phyloP scores from a whole-genome alignment of 2,888 invertebrate genomes.

The Salticus scenicus region DNA sequence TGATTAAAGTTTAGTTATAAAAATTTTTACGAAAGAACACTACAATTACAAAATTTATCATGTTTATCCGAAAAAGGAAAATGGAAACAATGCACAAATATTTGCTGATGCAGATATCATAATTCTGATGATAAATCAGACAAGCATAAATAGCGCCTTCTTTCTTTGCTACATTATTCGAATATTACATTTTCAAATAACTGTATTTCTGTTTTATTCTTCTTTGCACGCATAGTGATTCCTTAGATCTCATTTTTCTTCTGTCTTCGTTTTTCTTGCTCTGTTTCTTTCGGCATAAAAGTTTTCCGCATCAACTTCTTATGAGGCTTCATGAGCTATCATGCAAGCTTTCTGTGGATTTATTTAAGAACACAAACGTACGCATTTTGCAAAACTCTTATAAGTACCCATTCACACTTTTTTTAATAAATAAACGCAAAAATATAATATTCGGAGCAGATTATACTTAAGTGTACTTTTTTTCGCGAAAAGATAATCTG shows the following conservation, averaged over 20 bases:
- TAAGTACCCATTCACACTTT: too few species aligned
- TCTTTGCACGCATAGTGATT: neutral
- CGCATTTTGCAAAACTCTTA: neutral
- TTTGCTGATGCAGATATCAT: neutral
- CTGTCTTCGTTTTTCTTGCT: neutral
- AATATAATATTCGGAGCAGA: too few species aligned
- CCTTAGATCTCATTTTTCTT: neutral
- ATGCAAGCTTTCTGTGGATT: neutral
- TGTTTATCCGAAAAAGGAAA: too few species aligned
- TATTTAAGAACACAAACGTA: neutral
- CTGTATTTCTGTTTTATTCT: constrained; percentile 10
- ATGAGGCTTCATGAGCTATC: neutral
- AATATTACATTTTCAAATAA: neutral
- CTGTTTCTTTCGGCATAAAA: neutral
- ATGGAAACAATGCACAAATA: neutral
- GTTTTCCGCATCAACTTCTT: neutral
- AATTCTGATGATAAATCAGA: neutral
- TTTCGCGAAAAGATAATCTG: too few species aligned
- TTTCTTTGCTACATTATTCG: neutral
- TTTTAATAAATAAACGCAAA: too few species aligned
- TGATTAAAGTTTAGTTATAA: too few species aligned
- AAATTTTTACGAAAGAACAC: too few species aligned
- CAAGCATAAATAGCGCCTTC: neutral
- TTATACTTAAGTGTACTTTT: too few species aligned
- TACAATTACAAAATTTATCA: too few species aligned